Evolutionary conservation across 2,113 vertebrate species (phyloP), one percentile per base, ranked within the genome.

Genomic region (Anser brachyrhynchus): DNA sequence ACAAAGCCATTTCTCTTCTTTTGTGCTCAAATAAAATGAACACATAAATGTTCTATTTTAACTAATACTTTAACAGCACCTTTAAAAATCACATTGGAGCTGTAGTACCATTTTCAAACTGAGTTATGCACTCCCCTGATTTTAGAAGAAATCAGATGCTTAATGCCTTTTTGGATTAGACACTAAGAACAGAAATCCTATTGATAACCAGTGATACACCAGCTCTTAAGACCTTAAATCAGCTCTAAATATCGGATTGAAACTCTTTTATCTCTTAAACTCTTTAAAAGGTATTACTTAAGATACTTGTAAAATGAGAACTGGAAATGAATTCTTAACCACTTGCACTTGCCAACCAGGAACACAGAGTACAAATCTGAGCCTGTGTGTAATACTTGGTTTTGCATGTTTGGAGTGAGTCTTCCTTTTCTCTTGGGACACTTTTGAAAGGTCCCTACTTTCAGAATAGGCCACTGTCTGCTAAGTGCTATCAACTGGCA

Each of bases 401-500:
- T 69, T 91, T 37, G 49, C 21, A 20, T 82, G 52, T 61, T 65
- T 78, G 37, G 39, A 51, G 46, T 66, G 57, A 58, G 58, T 82
- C 70, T 91, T 17, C 5, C 11, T 82, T 95, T 92, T 91, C 65
- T 2, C 52, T 76, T 70, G 26, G 81, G 66, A 81, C 26, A 65
- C 80, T 92, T 90, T 81, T 89, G 52, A 82, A 78, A 95, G 61
- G 16, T 79, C 94, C 43, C 77, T 89, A n/a, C 86, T 91, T 95
- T 58, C 73, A 66, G 84, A 90, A 41, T 39, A 94, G 78, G 66
- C 78, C 76, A 35, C 58, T 76, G 8, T 87, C 76, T 92, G 62
- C 74, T 92, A 89, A 95, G 91, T 92, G 58, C 84, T 70, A 71
- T 94, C 92, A 92, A 11, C 89, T 79, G 77, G 70, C 62, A 91